These are phyloP conservation scores for Anguilla rostrata DNA, from an alignment of 2,113 vertebrate genomes.

Conservation along the genomic window DNA sequence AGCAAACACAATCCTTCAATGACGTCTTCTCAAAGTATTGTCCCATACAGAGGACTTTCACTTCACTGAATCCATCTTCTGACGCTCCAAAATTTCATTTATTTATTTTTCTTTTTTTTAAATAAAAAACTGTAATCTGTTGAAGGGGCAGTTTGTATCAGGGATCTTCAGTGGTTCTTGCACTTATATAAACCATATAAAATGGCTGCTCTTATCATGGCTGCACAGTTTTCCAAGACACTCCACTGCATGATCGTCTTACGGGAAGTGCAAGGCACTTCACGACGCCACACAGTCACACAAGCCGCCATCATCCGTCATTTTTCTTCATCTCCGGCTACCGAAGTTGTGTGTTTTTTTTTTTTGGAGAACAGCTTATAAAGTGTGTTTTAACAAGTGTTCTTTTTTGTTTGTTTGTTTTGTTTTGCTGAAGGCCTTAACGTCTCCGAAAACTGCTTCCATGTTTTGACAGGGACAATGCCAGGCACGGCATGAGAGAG, in stretches of 20 bases:
- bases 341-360: too few species aligned
- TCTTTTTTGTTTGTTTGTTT: background rate
- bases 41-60: slow-evolving; percentile 35
- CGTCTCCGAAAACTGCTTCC: background rate
- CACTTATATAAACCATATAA: too few species aligned
- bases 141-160: background rate
- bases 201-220: too few species aligned
- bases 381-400: background rate
- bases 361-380: background rate
- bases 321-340: background rate
- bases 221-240: too few species aligned
- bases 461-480: background rate
- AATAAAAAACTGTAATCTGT: background rate
- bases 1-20: slow-evolving; percentile 39
- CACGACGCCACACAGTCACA: background rate
- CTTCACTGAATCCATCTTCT: slow-evolving; percentile 17
- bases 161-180: background rate
- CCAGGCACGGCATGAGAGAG: background rate
- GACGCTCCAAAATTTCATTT: too few species aligned
- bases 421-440: background rate
- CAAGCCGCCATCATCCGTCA: background rate
- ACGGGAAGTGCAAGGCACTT: background rate
- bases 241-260: background rate
- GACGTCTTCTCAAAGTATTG: slow-evolving; percentile 32
- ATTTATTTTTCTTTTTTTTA: too few species aligned